A percentile compares a stretch with the other conserved stretches of the same genome.
These are phyloP conservation scores for Parus major DNA, from an alignment of 2,113 vertebrate species.

Conservation along the genomic window DNA sequence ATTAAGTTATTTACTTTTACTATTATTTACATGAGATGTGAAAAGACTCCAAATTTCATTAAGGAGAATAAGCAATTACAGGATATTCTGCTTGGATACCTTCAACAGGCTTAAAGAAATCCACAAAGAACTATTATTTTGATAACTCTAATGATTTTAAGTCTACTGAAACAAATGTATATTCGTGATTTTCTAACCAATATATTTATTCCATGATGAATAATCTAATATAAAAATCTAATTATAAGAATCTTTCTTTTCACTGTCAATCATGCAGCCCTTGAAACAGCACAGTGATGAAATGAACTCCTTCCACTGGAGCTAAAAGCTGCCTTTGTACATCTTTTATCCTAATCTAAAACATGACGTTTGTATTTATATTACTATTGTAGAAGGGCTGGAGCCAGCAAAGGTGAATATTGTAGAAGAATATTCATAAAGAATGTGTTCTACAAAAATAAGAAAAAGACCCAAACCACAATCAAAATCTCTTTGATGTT, in stretches of 20 bases:
- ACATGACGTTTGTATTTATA: neutral
- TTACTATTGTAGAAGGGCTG: neutral
- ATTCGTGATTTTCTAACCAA: slow-evolving; percentile 56
- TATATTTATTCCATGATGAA: slow-evolving; percentile 41
- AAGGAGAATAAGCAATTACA: slow-evolving; percentile 62
- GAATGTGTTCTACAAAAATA: neutral
- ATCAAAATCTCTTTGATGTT: neutral
- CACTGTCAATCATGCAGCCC: slow-evolving; percentile 28
- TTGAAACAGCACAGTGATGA: neutral
- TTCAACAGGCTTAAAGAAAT: slow-evolving; percentile 62
- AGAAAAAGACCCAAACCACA: neutral
- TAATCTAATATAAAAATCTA: slow-evolving; percentile 28
- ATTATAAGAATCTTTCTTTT: slow-evolving; percentile 17
- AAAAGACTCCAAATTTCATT: slow-evolving; percentile 53
- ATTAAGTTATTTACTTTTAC: slow-evolving; percentile 51
- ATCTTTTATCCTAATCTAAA: neutral
- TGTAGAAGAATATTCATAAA: neutral
- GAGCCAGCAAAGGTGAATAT: neutral
- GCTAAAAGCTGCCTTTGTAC: neutral
- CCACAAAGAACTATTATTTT: slow-evolving; percentile 54
- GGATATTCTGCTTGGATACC: slow-evolving; percentile 56
- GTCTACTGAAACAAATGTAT: slow-evolving; percentile 33
- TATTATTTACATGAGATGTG: slow-evolving; percentile 52
- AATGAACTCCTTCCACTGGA: slow-evolving; percentile 4
- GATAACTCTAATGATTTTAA: slow-evolving; percentile 69